phyloP scores from a whole-genome alignment of 2,797 vertebrate species.

The Trichosurus vulpecula region DNA sequence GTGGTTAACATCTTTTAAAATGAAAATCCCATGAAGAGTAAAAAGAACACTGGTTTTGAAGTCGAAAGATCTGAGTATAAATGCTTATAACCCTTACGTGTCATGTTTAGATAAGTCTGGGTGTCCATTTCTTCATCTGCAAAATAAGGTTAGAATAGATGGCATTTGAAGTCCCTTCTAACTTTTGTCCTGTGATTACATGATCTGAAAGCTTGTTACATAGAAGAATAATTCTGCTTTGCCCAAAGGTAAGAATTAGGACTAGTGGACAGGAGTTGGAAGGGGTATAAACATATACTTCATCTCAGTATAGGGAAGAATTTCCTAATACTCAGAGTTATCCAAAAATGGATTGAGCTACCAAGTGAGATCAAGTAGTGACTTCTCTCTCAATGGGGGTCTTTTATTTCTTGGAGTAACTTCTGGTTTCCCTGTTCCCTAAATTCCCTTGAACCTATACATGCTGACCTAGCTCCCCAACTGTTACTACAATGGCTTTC shows the following conservation, averaged over 20 bases:
- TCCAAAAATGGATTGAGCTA: not conserved
- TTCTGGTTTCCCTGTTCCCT: not conserved
- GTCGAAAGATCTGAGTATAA: not conserved
- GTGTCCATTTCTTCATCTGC: not conserved
- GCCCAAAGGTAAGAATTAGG: not conserved
- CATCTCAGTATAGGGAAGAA: not conserved
- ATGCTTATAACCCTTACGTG: not conserved
- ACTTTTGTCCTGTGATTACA: not conserved
- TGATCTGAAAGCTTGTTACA: not conserved
- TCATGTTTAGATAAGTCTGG: not conserved
- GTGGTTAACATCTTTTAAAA: not conserved
- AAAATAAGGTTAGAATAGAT: not conserved
- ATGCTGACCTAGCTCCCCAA: not conserved
- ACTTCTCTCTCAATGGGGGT: not conserved
- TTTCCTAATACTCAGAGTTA: not conserved
- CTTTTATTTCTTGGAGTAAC: not conserved
- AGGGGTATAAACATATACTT: not conserved
- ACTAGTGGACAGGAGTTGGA: not conserved
- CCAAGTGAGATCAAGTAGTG: not conserved
- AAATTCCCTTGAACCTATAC: not conserved
- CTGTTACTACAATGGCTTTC: not conserved
- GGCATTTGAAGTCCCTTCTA: not conserved
- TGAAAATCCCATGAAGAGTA: not conserved
- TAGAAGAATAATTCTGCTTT: not conserved
- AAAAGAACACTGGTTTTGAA: not conserved